Conservation (phyloP, 1,140 invertebrate genomes). For the Melanaphis sacchari region DNA sequence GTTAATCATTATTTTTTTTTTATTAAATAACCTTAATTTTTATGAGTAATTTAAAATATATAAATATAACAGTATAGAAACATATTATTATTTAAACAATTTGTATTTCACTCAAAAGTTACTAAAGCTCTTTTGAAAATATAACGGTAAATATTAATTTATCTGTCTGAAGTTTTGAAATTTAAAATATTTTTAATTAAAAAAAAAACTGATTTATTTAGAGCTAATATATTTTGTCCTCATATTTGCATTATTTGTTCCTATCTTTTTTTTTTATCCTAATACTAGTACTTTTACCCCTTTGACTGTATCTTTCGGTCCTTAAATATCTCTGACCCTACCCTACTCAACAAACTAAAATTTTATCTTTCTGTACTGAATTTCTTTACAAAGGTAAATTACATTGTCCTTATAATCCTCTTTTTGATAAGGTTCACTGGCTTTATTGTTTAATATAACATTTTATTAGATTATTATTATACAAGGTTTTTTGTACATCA, state of each 20-base stretch:
- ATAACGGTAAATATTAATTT: neutral
- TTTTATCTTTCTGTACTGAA: constrained; percentile 25
- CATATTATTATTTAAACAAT: neutral
- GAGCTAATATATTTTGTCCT: neutral
- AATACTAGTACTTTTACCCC: neutral
- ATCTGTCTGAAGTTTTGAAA: neutral
- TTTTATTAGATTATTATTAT: neutral
- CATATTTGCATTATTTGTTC: neutral
- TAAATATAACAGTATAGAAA: neutral
- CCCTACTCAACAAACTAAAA: neutral
- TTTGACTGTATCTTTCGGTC: neutral
- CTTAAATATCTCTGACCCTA: neutral
- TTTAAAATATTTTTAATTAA: neutral
- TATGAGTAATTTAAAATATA: neutral
- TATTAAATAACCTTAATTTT: neutral
- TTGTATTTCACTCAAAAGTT: neutral
- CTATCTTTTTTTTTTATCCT: neutral
- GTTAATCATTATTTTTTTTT: neutral
- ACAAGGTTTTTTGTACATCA: neutral
- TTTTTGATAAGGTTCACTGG: neutral
- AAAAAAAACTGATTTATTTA: neutral
- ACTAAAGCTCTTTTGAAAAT: neutral
- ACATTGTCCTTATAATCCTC: constrained; percentile 24
- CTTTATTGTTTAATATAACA: neutral
- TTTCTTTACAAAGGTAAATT: constrained; percentile 19